Evolutionary conservation across 2,888 invertebrate species (phyloP), one percentile per base, ranked within the genome.

Genomic region (Athripsodes cinereus): DNA sequence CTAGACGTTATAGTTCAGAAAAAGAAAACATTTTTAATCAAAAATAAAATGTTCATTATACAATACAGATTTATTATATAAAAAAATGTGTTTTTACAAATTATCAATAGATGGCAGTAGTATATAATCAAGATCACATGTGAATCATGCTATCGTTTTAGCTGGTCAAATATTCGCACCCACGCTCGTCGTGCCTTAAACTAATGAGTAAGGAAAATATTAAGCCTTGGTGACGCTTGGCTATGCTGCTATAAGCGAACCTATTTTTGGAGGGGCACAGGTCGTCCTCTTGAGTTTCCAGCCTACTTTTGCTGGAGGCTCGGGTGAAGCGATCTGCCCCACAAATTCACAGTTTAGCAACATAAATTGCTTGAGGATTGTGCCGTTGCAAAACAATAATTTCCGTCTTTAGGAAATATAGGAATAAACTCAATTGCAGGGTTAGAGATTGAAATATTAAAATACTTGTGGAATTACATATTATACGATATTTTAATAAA

Each of bases 151-250:
- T 2, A 21, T 11, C 3, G n/a, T 19, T 31, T 11, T 5, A 11
- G 31, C 31, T 8, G 19, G 22, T 53, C 40, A 18, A 34, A 50
- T 53, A 1, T 1, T 1, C 50, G 6, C 2, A 2, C 22, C 16
- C 26, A 1, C 1, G 1, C 1, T 26, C 22, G 54, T 84, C 81
- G 87, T 87, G 87, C 92, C 91, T 92, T 91, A 92, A 92, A 92
- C 90, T 92, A 88, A 88, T 92, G 92, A 92, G 92, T 92, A 92
- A 92, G 92, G 92, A 92, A 92, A 92, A 92, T 92, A 92, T 90
- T 86, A 84, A 88, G 89, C 88, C 87, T 84, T 88, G 90, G 87
- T 91, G 80, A 90, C 83, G 85, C 90, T 88, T 83, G 89, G 89
- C 88, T 84, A 86, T 83, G 82, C 84, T 83, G 78, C 73, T 69